Percentiles rank a stretch among this genome's conserved stretches.
These are phyloP conservation scores for Neocloeon triangulifer DNA, from an alignment of 1,140 invertebrate genomes.

Conservation along the genomic window DNA sequence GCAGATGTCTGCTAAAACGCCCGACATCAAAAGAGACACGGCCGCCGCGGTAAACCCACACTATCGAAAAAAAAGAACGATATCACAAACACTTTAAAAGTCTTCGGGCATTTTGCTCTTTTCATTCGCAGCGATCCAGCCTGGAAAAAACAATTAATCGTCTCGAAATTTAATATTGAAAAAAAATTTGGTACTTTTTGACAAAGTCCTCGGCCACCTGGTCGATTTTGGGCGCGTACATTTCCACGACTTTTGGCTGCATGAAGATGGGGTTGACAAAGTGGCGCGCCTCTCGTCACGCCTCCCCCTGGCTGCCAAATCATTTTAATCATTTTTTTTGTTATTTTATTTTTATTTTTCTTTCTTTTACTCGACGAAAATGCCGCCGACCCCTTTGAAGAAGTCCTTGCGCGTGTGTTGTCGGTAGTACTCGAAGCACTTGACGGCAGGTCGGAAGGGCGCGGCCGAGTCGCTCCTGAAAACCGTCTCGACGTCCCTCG, in stretches of 20 bases:
- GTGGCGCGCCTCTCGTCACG: conserved; percentile 15
- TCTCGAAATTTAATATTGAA: too few species aligned
- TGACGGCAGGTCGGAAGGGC: background rate
- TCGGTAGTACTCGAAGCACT: conserved; percentile 1
- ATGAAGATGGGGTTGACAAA: conserved; percentile 17
- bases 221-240: conserved; percentile 14
- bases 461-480: background rate
- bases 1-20: too few species aligned
- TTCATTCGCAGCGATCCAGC: too few species aligned
- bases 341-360: too few species aligned
- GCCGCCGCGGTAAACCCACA: too few species aligned
- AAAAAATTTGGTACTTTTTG: conserved; percentile 7
- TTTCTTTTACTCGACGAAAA: background rate
- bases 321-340: too few species aligned
- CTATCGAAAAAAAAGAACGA: too few species aligned
- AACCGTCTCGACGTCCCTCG: conserved; percentile 9
- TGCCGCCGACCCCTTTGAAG: background rate
- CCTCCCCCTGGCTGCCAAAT: conserved; percentile 18
- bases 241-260: conserved; percentile 14
- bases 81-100: too few species aligned
- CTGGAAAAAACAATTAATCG: too few species aligned
- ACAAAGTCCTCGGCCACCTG: conserved; percentile 15
- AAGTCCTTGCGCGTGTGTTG: background rate
- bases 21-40: too few species aligned
- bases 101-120: background rate